Evolutionary conservation across 2,888 invertebrate species (phyloP), one percentile per base, ranked within the genome.

Genomic region (Apodemia duryi): DNA sequence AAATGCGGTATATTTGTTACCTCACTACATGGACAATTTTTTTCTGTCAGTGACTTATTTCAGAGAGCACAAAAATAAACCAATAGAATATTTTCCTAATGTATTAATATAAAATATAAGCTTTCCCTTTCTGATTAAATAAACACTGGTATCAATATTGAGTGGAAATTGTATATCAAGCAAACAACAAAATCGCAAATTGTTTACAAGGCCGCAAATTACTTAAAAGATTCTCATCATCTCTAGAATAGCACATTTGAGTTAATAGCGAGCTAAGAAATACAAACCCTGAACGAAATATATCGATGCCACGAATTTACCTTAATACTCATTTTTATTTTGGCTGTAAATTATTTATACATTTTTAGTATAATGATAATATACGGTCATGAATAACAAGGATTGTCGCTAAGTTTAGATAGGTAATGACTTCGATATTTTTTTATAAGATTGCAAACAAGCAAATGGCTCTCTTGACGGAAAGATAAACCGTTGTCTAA

Each of bases 191-290:
- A 13, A 46, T 13, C 13, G 28, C 29, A 28, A 54, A 11, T 54
- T 54, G 28, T 54, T 54, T 54, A 54, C 52, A 54, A 54, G n/a
- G 28, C 6, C 29, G 7, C 52, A 54, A 54, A 54, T 54, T 28
- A 52, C 10, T 21, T 28, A 7, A 28, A 28, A 21, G 52, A 54
- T 54, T 54, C 28, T 10, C 28, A 52, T 9, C 28, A 54, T 9
- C 28, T 29, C 21, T 10, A 28, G 28, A 54, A 54, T 54, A 54
- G 28, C 28, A 54, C 52, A 54, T 28, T 54, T 28, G 52, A 54
- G 28, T 54, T 28, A 54, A 54, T 7, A 29, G 21, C 28, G 28
- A 11, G 52, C 52, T 54, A 54, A 54, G 52, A 54, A 54, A 54
- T 54, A 54, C 52, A 54, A 54, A 28, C 52, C 28, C 9, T 10